Conservation (phyloP, 2,888 invertebrate genomes). For the Sympetrum striolatum region DNA sequence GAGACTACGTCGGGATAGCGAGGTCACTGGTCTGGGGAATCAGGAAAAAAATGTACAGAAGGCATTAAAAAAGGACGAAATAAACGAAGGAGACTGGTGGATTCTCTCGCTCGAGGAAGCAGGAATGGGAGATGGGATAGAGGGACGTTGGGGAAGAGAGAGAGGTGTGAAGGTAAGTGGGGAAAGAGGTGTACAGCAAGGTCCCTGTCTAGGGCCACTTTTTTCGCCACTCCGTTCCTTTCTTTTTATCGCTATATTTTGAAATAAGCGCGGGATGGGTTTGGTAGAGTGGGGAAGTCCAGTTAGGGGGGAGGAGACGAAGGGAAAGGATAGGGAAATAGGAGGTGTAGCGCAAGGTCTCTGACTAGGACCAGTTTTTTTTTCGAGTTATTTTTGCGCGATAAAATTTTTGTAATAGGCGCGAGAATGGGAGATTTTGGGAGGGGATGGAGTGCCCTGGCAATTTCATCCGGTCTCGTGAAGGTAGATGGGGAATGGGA, state of each 20-base stretch:
- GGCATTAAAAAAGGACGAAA: neutral
- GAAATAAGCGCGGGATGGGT: neutral
- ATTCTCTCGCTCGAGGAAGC: neutral
- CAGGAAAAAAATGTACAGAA: neutral
- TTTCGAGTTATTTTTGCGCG: too few relatives aligned
- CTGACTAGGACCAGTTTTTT: too few relatives aligned
- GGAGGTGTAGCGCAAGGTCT: neutral
- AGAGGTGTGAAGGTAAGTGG: too few relatives aligned
- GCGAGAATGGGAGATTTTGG: neutral
- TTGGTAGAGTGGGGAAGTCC: neutral
- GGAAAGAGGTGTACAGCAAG: neutral
- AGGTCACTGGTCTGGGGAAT: neutral
- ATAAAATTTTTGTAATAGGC: too few relatives aligned
- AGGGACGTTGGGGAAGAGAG: neutral
- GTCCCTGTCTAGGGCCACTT: neutral
- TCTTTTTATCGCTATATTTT: neutral
- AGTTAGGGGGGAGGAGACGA: neutral
- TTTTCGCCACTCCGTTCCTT: neutral
- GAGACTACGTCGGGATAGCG: neutral
- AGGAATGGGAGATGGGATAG: neutral
- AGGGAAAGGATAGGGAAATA: neutral
- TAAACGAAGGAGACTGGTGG: neutral
- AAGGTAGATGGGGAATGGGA: constrained; percentile 5
- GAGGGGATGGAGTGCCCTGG: neutral
- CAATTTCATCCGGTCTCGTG: neutral